Evolutionary conservation across 2,113 vertebrate genomes (phyloP), one percentile per base, ranked within the genome.

Genomic region (Gallinago jamesoni): DNA sequence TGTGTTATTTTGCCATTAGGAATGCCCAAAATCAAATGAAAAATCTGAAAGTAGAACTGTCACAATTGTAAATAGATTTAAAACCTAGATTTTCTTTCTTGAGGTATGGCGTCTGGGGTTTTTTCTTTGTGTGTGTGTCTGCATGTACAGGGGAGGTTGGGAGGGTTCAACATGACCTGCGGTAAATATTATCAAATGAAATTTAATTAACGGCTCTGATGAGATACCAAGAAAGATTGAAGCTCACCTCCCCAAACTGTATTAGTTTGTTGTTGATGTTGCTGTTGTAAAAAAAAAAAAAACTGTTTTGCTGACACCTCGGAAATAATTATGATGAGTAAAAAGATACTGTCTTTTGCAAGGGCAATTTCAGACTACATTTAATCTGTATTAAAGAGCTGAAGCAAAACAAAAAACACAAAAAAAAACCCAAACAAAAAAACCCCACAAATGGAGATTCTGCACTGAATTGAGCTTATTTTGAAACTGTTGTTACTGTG

Each of bases 321-420:
- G 1, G 87, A 93, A 95, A 87, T 73, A 21, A 69, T 75, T 82
- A 47, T 30, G 73, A 70, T 70, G 12, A 66, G 17, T 57, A 66
- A 89, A 92, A 94, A 74, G 72, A 79, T 87, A 68, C 28, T 48
- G 59, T 59, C 31, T 94, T 91, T 93, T 86, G 37, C n/a, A 87
- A 86, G 52, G 68, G 47, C 9, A 90, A 41, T 72, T 88, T 91
- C 69, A 15, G 31, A 63, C 37, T 73, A 47, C 48, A 63, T 80
- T 86, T 84, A 67, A 88, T 69, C 52, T 66, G 4, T 30, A 47
- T 73, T 90, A 75, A 74, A 92, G 27, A 83, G 16, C 6, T 52
- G n/a, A 84, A 39, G 12, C 23, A 48, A 88, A 95, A 73, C 18
- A 84, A 31, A 33, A 39, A 12, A 39, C 39, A 45, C 62, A 21